Percentiles rank a stretch among this genome's conserved stretches.
phyloP scores from a whole-genome alignment of 1,140 invertebrate species.

The Glossosoma conforme region DNA sequence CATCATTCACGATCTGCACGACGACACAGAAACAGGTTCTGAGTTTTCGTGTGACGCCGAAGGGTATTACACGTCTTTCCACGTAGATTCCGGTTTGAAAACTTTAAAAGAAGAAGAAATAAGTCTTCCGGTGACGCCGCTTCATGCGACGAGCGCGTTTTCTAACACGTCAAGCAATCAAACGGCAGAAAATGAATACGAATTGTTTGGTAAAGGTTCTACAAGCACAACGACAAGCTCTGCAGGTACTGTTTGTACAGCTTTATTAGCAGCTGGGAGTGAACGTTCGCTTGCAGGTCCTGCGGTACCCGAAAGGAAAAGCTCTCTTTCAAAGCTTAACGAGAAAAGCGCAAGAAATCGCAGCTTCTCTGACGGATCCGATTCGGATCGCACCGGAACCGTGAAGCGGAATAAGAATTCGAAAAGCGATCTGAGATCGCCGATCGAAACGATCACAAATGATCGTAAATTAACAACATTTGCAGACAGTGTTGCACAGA shows the following conservation, averaged over 20 bases:
- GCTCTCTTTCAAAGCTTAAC: conserved; percentile 55
- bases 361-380: conserved; percentile 48
- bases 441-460: too few species aligned
- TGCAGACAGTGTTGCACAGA: too few species aligned
- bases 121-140: conserved; percentile 52
- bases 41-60: conserved; percentile 95
- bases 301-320: conserved; percentile 71
- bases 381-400: conserved; percentile 49
- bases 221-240: conserved; percentile 87
- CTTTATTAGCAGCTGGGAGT: conserved; percentile 59
- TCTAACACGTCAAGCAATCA: conserved; percentile 55
- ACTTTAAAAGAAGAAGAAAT: conserved; percentile 75
- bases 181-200: conserved; percentile 79
- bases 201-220: conserved; percentile 81
- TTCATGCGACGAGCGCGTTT: conserved; percentile 59
- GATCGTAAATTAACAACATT: not conserved
- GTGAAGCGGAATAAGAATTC: conserved; percentile 50
- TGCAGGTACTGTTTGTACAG: conserved; percentile 82
- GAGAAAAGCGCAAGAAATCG: too few species aligned
- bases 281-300: conserved; percentile 58
- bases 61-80: conserved; percentile 96
- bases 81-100: conserved; percentile 90
- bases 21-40: conserved; percentile 87
- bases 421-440: conserved; percentile 5
- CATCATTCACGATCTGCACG: conserved; percentile 66